Conservation (phyloP, 2,888 invertebrate species). For the Eumerus sabulonum region DNA sequence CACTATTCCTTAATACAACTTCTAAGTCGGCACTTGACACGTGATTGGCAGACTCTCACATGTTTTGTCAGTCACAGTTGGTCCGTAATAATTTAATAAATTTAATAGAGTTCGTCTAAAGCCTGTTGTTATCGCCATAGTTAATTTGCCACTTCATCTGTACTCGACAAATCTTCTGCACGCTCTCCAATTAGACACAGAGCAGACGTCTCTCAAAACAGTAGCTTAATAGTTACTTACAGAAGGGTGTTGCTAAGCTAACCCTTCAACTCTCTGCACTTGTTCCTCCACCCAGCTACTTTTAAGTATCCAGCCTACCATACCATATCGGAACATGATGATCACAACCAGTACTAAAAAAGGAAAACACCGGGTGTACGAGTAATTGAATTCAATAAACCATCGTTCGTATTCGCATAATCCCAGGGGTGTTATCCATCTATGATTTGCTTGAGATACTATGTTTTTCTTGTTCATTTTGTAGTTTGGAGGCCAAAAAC, state of each 20-base stretch:
- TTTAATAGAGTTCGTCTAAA: slow-evolving; percentile 20
- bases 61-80: slow-evolving; percentile 15
- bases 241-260: slow-evolving; percentile 41
- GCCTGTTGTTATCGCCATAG: not conserved
- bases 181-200: slow-evolving; percentile 45
- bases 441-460: slow-evolving; percentile 26
- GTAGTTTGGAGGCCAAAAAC: slow-evolving; percentile 5
- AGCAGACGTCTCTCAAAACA: not conserved
- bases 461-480: slow-evolving; percentile 48
- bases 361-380: slow-evolving; percentile 22
- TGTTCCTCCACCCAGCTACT: slow-evolving; percentile 20
- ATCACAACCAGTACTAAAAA: not conserved
- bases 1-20: too few relatives aligned
- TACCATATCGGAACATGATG: not conserved
- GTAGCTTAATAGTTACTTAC: slow-evolving; percentile 19
- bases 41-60: not conserved
- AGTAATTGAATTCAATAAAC: slow-evolving; percentile 48
- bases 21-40: too few relatives aligned
- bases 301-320: slow-evolving; percentile 31
- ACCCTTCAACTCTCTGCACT: slow-evolving; percentile 40
- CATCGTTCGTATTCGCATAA: slow-evolving; percentile 29
- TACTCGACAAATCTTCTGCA: slow-evolving; percentile 32
- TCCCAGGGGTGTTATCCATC: slow-evolving; percentile 59
- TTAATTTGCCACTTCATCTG: not conserved
- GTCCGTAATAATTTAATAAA: slow-evolving; percentile 44